Evolutionary conservation across 2,888 invertebrate species (phyloP), one percentile per base, ranked within the genome.

Genomic region (Synanthedon formicaeformis): DNA sequence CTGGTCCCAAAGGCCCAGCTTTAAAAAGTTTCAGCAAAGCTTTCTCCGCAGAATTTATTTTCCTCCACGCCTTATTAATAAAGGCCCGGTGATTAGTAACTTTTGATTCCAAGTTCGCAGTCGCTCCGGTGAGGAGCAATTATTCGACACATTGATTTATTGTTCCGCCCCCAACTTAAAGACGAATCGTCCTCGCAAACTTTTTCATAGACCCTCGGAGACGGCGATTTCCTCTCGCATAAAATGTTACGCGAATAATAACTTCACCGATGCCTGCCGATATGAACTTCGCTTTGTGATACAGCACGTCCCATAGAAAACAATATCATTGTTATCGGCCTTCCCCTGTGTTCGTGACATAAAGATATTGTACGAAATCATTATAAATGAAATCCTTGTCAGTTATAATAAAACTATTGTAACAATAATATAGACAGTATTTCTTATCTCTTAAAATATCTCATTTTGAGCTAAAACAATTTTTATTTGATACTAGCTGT

Each of bases 71-170:
- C 78, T 78, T 78, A 81, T 81, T 82, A 81, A 81, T 81, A 81
- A 75, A 71, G 73, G 74, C 67, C 61, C 66, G 69, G 81, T 82
- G 81, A 85, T 83, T 82, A 84, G 80, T 78, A 81, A 84, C 81
- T 84, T 81, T 77, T 75, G 81, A 82, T 81, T 81, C 69, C 63
- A 66, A 76, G 69, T 76, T 73, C 55, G 58, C 67, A 71, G 69
- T 69, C 66, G 61, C 66, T 66, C 61, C 74, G 69, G 79, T 78
- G 80, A 81, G 71, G 75, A 80, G 81, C 78, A 79, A 85, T 84
- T 83, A 82, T 81, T 82, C 77, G 81, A 83, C 83, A 81, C 81
- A 82, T 86, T 86, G 85, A 86, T 86, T 86, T 84, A 86, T 86
- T 83, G 80, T 81, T 74, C 71, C 65, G 61, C 54, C 58, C 61